Base-by-base conservation (phyloP, 2,113 vertebrate species). In the Rhizomys pruinosus region DNA sequence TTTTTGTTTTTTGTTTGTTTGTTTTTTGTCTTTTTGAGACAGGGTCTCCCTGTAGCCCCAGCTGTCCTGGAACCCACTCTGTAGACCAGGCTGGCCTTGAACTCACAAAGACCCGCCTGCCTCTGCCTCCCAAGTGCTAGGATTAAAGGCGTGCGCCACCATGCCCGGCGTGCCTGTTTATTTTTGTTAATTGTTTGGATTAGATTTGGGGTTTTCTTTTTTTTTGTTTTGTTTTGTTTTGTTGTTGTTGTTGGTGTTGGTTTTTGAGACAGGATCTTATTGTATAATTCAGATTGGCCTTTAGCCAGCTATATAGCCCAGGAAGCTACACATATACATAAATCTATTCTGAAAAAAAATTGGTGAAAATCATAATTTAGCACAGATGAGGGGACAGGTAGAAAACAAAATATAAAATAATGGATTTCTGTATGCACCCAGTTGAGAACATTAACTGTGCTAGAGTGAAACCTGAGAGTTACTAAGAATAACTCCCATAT, bases 401-500 rank as follows among this genome's bases (percentile, higher is more conserved):
- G 90, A 81, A 92, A 32, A 44, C 91, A 94, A 95, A 89, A 71
- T 91, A 93, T 37, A 71, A 90, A 97, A 84, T 20, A 47, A 89
- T 85, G 42, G 3, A 78, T 96, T 97, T 95, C 1, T 63, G 37
- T 93, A 73, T 97, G 96, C 97, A 95, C 95, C 96, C 94, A 94
- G 93, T 93, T 93, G 87, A 96, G 85, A 92, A 96, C 96, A 96
- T 64, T 92, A 71, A 91, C 91, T 98, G 97, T 97, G 96, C 94
- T 97, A 79, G 88, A 95, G 95, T 98, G 98, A 98, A 98, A 98
- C 91, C 89, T 97, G 98, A 98, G 98, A 97, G 97, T 52, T 98
- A 96, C 98, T 98, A 98, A 98, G 97, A 98, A 98, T 98, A 98
- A 94, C 98, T 89, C 25, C 22, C 32, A 90, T 68, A 95, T 97